A percentile compares a stretch with the other conserved stretches of the same genome.
These are phyloP conservation scores for Pomacea canaliculata DNA, from an alignment of 2,888 invertebrate species.

Conservation along the genomic window DNA sequence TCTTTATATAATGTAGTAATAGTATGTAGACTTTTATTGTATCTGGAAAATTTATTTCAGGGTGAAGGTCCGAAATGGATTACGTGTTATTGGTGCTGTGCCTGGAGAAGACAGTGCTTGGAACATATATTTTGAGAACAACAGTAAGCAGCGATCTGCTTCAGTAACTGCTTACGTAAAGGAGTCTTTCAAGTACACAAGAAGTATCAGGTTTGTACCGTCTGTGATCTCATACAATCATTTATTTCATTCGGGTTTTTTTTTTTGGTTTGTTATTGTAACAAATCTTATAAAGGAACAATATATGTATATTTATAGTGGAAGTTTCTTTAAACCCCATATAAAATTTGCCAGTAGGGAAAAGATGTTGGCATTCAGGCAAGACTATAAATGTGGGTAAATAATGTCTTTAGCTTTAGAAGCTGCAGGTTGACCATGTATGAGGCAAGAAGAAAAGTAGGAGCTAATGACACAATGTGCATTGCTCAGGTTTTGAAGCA, in stretches of 20 bases:
- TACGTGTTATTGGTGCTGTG: conserved; percentile 86
- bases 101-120: conserved; percentile 81
- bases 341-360: too few species aligned
- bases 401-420: too few species aligned
- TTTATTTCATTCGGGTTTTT: neutral
- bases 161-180: conserved; percentile 82
- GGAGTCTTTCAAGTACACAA: conserved; percentile 54
- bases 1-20: too few species aligned
- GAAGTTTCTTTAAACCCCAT: neutral
- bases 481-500: too few species aligned
- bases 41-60: conserved; percentile 71
- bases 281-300: neutral
- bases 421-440: too few species aligned
- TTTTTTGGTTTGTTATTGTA: neutral
- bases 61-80: conserved; percentile 89
- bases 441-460: too few species aligned
- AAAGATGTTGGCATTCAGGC: too few species aligned
- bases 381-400: too few species aligned
- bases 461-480: too few species aligned
- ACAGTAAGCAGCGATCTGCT: conserved; percentile 87
- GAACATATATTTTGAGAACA: conserved; percentile 89
- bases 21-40: too few species aligned
- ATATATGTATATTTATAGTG: neutral
- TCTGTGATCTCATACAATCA: neutral
- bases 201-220: conserved; percentile 54